These are phyloP conservation scores for Oxystoma pomonae DNA, from an alignment of 2,888 invertebrate species.

Conservation along the genomic window DNA sequence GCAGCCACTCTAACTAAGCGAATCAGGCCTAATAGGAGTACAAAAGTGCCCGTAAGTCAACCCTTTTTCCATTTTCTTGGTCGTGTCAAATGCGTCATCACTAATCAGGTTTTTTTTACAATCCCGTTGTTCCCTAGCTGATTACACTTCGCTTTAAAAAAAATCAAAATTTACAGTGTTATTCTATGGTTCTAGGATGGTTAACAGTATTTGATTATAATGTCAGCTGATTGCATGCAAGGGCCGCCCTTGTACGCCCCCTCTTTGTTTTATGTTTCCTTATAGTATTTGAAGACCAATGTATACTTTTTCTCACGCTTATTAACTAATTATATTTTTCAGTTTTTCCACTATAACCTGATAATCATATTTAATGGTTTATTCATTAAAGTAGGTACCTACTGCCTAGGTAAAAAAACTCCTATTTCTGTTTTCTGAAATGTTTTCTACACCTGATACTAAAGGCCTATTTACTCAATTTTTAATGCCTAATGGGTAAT, in stretches of 20 bases:
- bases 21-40: not conserved
- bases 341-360: not conserved
- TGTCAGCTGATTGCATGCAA: not conserved
- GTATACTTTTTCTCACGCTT: not conserved
- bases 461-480: too few relatives aligned
- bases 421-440: too few relatives aligned
- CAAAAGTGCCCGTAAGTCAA: not conserved
- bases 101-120: not conserved
- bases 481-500: too few relatives aligned
- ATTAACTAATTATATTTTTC: not conserved
- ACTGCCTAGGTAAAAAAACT: too few relatives aligned
- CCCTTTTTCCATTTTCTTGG: conserved; percentile 40
- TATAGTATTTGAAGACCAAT: not conserved
- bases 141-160: not conserved
- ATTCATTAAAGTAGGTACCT: too few relatives aligned
- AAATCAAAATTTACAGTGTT: too few relatives aligned
- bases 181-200: not conserved
- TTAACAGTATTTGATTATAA: not conserved
- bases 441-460: too few relatives aligned
- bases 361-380: not conserved
- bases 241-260: not conserved
- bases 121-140: not conserved
- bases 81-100: conserved; percentile 46
- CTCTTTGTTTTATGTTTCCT: not conserved
- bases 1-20: not conserved